Base-by-base conservation (phyloP, 2,888 invertebrate species). In the Plagiodera versicolora region DNA sequence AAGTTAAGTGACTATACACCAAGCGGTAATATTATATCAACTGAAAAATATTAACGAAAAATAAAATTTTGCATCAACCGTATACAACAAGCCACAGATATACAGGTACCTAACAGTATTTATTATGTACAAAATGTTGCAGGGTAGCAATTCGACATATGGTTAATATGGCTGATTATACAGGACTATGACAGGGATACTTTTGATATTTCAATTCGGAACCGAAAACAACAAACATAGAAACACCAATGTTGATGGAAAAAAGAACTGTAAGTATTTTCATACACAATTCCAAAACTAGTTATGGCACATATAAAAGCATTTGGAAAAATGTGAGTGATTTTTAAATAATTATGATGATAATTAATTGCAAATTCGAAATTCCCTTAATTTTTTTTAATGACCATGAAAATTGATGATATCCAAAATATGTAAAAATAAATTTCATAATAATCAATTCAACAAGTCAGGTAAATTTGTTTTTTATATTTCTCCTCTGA, bases 51-150 rank as follows among this genome's bases (percentile, higher is more conserved):
- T 61, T 67, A 70, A 72, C 69, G 64, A 66, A 70, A 70, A 70
- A 67, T 67, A 70, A 70, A 69, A 68, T 67, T 69, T 73, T 72
- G 71, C 70, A 67, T 70, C 66, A 75, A 74, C 73, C 76, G 78
- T 79, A 79, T 79, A 79, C 78, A 78, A 77, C 74, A 80, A 80
- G 80, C 79, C 76, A 79, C 76, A 77, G 75, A 77, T 79, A 77
- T 77, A 79, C 79, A 79, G 78, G 77, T 79, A 79, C 78, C 79
- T 79, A 79, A 77, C 77, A 73, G 69, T 76, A 74, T 68, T 70
- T 60, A 65, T 65, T 75, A 75, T 76, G 66, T 74, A 75, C 75
- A 75, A 66, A 63, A 68, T 67, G 53, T 65, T 65, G 61, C 63
- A 68, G 64, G 60, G 61, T 65, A 69, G 64, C 17, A 44, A 53